A percentile compares a stretch with the other conserved stretches of the same genome.
These are phyloP conservation scores for Peromyscus aztecus DNA, from an alignment of 2,797 vertebrate genomes.

Conservation along the genomic window DNA sequence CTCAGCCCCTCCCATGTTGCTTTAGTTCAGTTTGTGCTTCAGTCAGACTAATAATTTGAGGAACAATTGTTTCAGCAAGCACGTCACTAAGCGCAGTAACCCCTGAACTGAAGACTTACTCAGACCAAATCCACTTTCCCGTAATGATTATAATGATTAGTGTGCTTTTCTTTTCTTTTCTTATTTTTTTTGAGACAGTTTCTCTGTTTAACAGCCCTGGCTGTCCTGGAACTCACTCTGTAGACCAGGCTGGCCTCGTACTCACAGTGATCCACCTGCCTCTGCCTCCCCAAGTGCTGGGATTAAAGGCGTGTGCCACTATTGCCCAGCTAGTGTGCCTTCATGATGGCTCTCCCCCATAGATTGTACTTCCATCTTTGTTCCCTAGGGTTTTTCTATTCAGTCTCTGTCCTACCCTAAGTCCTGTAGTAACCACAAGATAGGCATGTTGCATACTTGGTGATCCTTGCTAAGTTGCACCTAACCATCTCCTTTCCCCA, in stretches of 20 bases:
- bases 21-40: background rate
- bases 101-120: background rate
- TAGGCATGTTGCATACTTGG: background rate
- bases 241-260: background rate
- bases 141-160: background rate
- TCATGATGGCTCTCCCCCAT: background rate
- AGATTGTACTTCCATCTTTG: background rate
- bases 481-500: background rate
- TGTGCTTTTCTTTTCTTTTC: background rate
- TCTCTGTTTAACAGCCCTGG: background rate
- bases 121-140: background rate
- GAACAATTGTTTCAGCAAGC: background rate
- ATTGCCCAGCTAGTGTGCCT: background rate
- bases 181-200: background rate
- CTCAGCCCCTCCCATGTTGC: background rate
- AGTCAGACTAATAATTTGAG: background rate
- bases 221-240: background rate
- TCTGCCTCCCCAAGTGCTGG: background rate
- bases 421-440: background rate
- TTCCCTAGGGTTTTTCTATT: background rate
- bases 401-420: background rate
- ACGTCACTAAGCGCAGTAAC: background rate
- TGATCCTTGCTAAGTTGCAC: background rate
- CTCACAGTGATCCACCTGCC: background rate
- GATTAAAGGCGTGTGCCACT: background rate